Evolutionary conservation across 2,797 vertebrate genomes (phyloP).

Genomic region (Alca torda): DNA sequence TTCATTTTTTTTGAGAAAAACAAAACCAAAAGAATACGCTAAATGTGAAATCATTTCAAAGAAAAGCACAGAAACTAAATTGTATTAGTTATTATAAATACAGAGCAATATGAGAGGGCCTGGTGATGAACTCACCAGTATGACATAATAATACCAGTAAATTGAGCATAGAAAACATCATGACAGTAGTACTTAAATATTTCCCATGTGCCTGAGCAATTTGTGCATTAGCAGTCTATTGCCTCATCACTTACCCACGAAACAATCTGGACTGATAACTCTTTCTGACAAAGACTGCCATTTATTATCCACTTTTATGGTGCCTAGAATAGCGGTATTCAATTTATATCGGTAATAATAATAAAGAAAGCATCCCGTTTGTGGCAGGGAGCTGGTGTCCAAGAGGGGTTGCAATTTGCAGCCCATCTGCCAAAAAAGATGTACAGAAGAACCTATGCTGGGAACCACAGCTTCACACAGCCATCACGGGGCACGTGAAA

Average conservation of each 20-base stretch:
- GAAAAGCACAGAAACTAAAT: neutral
- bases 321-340: neutral
- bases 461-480: neutral
- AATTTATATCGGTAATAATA: neutral
- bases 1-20: neutral
- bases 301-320: constrained; percentile 19
- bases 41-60: neutral
- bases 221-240: constrained; percentile 53
- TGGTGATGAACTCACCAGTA: constrained; percentile 24
- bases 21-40: neutral
- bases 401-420: neutral
- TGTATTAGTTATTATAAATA: neutral
- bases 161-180: constrained; percentile 15
- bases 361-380: neutral
- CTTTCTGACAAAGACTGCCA: constrained; percentile 16
- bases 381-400: neutral
- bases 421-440: neutral
- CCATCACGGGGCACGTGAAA: fast-evolving
- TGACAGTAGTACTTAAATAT: constrained; percentile 29
- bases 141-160: constrained; percentile 30
- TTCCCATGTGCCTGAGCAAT: constrained; percentile 31
- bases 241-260: constrained; percentile 21
- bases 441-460: fast-evolving
- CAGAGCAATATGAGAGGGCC: neutral
- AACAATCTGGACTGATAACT: constrained; percentile 5